Conservation (phyloP, 2,797 vertebrate species). For the Carduelis carduelis region DNA sequence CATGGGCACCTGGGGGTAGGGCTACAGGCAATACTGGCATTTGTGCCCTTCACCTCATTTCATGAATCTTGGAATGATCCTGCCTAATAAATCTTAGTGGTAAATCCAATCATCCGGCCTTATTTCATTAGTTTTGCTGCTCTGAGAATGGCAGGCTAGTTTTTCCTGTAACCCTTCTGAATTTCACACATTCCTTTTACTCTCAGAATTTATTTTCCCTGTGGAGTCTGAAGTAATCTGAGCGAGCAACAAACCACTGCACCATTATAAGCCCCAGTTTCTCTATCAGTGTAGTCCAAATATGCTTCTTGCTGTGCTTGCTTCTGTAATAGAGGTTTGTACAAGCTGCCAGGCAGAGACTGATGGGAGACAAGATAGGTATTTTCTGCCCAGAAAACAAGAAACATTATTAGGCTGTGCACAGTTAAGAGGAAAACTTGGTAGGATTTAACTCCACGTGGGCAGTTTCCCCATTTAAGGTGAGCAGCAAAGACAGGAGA, state of each 20-base stretch:
- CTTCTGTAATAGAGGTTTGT: slow-evolving; percentile 7
- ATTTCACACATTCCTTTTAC: slow-evolving; percentile 56
- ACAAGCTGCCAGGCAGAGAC: background rate
- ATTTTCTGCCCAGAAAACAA: slow-evolving; percentile 11
- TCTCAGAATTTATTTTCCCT: slow-evolving; percentile 44
- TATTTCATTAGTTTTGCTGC: slow-evolving; percentile 33
- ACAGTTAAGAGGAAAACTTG: background rate
- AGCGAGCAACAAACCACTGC: slow-evolving; percentile 21
- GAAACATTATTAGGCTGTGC: background rate
- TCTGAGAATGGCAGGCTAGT: slow-evolving; percentile 24
- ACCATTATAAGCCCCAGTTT: slow-evolving; percentile 4
- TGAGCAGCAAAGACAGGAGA: background rate
- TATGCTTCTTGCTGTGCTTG: background rate
- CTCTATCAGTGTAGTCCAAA: background rate
- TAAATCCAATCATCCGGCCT: background rate
- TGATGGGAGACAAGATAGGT: background rate
- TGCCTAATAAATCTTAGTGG: background rate
- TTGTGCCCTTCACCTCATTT: background rate
- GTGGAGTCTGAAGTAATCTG: slow-evolving; percentile 50
- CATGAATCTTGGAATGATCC: background rate
- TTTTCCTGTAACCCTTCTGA: slow-evolving; percentile 31
- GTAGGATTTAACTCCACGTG: background rate
- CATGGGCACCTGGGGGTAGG: background rate
- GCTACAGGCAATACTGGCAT: background rate
- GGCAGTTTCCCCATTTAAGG: background rate